These are phyloP conservation scores for Sarcoramphus papa DNA, from an alignment of 2,797 vertebrate genomes.

Conservation along the genomic window DNA sequence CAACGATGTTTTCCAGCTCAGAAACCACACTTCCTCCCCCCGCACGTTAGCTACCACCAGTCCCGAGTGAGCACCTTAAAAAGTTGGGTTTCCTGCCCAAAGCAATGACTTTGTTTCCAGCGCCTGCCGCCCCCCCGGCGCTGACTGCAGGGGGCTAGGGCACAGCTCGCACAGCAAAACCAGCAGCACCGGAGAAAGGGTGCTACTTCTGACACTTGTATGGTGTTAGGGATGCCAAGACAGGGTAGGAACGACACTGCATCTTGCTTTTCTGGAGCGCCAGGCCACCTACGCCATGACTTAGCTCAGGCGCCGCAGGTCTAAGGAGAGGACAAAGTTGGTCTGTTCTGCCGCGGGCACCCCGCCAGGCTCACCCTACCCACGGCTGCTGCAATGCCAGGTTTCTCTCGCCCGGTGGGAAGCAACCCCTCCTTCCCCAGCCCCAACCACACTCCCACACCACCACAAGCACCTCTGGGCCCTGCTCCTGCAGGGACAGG, in stretches of 20 bases:
- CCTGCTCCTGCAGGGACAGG: background rate
- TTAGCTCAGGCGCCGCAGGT: background rate
- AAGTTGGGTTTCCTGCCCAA: background rate
- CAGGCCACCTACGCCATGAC: background rate
- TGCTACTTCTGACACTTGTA: background rate
- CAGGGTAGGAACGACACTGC: background rate
- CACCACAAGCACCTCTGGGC: background rate
- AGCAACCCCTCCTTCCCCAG: background rate
- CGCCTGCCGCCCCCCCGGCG: accelerated
- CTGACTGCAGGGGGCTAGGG: background rate
- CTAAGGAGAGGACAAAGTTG: background rate
- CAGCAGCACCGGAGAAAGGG: accelerated
- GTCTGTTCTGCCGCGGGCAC: background rate
- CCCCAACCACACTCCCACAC: accelerated
- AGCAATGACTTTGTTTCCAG: background rate
- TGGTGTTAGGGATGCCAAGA: background rate
- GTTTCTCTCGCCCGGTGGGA: accelerated
- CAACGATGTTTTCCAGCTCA: accelerated
- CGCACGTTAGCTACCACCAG: accelerated
- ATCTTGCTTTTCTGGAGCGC: background rate
- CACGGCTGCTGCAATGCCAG: background rate
- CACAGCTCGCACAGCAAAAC: background rate
- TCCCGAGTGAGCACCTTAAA: background rate
- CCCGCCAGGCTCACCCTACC: background rate
- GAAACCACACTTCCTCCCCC: background rate